Conservation (phyloP, 2,888 invertebrate species). For the Epistrophe eligans region DNA sequence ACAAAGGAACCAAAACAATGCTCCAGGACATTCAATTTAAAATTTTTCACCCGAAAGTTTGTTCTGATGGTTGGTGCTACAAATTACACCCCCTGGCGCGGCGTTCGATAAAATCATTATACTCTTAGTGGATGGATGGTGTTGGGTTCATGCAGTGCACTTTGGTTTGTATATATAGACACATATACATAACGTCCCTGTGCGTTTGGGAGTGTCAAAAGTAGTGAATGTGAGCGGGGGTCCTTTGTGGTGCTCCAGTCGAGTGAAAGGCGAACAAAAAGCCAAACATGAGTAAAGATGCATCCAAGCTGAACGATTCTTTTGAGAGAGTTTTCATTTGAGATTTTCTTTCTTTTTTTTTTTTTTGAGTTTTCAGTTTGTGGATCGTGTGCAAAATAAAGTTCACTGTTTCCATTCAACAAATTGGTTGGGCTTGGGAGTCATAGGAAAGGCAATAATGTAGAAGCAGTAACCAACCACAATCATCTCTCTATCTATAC, state of each 20-base stretch:
- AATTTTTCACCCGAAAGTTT: conserved; percentile 79
- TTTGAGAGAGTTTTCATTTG: conserved; percentile 73
- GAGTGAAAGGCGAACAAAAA: conserved; percentile 82
- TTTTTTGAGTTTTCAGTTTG: conserved; percentile 28
- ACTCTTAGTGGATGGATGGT: conserved; percentile 58
- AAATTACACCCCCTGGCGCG: conserved; percentile 81
- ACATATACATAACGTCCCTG: conserved; percentile 54
- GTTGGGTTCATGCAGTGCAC: conserved; percentile 17
- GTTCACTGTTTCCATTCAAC: conserved; percentile 52
- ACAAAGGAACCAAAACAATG: conserved; percentile 82
- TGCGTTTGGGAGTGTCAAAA: conserved; percentile 47
- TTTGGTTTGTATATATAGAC: neutral
- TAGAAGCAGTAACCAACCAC: neutral
- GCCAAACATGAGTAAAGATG: conserved; percentile 68
- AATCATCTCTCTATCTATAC: neutral
- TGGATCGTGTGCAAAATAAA: conserved; percentile 29
- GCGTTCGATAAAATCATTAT: conserved; percentile 77
- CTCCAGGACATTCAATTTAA: conserved; percentile 82
- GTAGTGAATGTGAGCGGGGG: conserved; percentile 43
- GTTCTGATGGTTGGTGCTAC: conserved; percentile 80
- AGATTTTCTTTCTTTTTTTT: conserved; percentile 65
- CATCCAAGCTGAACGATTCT: conserved; percentile 73
- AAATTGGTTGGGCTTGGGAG: conserved; percentile 47
- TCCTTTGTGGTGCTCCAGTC: conserved; percentile 81
- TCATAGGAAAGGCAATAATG: conserved; percentile 30